A percentile compares a stretch with the other conserved stretches of the same genome.
These are phyloP conservation scores for Rhagonycha fulva DNA, from an alignment of 2,888 invertebrate species.

Conservation along the genomic window DNA sequence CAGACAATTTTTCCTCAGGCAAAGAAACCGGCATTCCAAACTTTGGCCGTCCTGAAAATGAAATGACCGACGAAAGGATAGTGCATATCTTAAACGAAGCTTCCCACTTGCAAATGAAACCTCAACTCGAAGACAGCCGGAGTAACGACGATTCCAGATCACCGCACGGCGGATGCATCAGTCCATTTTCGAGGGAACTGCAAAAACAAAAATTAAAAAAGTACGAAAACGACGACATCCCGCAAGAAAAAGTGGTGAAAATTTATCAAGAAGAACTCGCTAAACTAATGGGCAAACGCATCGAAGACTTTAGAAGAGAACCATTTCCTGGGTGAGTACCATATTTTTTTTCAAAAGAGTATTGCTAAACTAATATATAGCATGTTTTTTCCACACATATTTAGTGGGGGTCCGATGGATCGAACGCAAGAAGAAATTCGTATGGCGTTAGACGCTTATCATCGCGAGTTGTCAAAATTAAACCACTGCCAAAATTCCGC, in stretches of 20 bases:
- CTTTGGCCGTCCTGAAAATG: constrained; percentile 75
- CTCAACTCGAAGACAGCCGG: constrained; percentile 67
- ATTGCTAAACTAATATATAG: constrained; percentile 65
- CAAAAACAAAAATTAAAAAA: constrained; percentile 80
- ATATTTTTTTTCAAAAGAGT: constrained; percentile 43
- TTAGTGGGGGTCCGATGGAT: constrained; percentile 66
- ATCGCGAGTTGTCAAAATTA: constrained; percentile 89
- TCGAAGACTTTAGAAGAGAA: constrained; percentile 76
- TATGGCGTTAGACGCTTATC: constrained; percentile 88
- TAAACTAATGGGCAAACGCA: constrained; percentile 84
- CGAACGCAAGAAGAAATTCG: constrained; percentile 86
- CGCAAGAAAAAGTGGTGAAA: constrained; percentile 93
- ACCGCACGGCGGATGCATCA: constrained; percentile 76
- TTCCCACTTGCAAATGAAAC: constrained; percentile 81
- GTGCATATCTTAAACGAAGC: constrained; percentile 93
- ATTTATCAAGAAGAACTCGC: constrained; percentile 95
- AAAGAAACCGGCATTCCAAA: constrained; percentile 83
- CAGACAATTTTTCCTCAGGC: constrained; percentile 64
- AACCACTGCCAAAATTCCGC: constrained; percentile 62
- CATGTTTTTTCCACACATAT: constrained; percentile 84
- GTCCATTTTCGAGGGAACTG: constrained; percentile 78
- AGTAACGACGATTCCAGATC: constrained; percentile 85
- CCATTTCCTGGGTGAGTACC: constrained; percentile 77
- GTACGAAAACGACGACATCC: constrained; percentile 92
- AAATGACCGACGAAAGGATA: constrained; percentile 88